These are phyloP conservation scores for Merops nubicus DNA, from an alignment of 2,113 vertebrate genomes.

Conservation along the genomic window DNA sequence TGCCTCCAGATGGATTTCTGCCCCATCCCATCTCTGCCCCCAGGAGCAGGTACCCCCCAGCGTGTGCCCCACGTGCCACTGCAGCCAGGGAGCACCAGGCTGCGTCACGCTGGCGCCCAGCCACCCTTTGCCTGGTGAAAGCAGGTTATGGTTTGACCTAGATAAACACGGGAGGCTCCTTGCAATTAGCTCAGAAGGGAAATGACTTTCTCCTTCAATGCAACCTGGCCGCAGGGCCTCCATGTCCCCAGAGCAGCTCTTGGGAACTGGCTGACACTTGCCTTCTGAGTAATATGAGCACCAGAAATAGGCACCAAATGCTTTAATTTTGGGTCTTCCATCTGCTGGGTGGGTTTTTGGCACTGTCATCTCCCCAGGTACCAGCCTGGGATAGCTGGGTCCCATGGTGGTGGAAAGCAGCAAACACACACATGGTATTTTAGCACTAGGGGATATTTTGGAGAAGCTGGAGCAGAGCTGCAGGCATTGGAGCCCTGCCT, in stretches of 20 bases:
- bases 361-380: neutral
- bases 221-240: fast-evolving
- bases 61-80: fast-evolving
- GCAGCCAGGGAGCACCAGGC: neutral
- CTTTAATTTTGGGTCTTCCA: neutral
- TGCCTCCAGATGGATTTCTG: neutral
- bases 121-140: neutral
- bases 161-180: neutral
- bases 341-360: neutral
- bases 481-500: neutral
- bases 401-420: neutral
- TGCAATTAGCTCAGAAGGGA: constrained; percentile 52
- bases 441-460: neutral
- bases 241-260: neutral
- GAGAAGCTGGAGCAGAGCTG: neutral
- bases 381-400: neutral
- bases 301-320: neutral
- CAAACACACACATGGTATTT: neutral
- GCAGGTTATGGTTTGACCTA: constrained; percentile 45
- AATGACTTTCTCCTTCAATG: constrained; percentile 49
- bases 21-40: neutral
- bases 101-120: neutral
- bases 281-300: fast-evolving
- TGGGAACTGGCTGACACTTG: fast-evolving
- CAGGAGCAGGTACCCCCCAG: no score